These are phyloP conservation scores for Drosophila persimilis DNA, from an alignment of 1,140 invertebrate species.

Conservation along the genomic window DNA sequence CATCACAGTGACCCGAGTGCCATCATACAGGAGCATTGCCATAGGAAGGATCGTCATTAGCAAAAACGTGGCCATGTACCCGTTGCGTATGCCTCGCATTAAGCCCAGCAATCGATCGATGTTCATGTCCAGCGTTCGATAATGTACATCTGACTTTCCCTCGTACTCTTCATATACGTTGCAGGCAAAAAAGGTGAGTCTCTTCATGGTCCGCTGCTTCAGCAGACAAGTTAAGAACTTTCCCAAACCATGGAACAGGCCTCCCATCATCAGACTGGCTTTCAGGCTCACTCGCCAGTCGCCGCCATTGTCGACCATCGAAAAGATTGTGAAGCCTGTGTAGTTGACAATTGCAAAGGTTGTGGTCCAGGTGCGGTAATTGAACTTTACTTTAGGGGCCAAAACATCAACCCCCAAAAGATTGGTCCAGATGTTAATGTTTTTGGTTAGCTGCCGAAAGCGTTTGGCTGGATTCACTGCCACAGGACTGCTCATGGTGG, in stretches of 20 bases:
- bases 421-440: slow-evolving; percentile 36
- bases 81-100: slow-evolving; percentile 29
- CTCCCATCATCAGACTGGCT: slow-evolving; percentile 49
- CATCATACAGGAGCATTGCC: slow-evolving; percentile 28
- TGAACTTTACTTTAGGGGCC: slow-evolving; percentile 4
- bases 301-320: slow-evolving; percentile 18
- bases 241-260: slow-evolving; percentile 15
- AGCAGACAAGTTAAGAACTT: slow-evolving; percentile 38
- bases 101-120: slow-evolving; percentile 37
- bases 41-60: slow-evolving; percentile 38
- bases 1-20: slow-evolving; percentile 44
- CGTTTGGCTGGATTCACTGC: slow-evolving; percentile 19
- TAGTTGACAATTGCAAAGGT: slow-evolving; percentile 25
- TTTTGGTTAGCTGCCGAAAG: slow-evolving; percentile 23
- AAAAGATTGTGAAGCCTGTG: slow-evolving; percentile 33
- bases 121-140: slow-evolving; percentile 20
- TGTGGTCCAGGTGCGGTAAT: slow-evolving; percentile 49
- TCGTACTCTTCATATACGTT: slow-evolving; percentile 49
- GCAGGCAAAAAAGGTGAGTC: not conserved
- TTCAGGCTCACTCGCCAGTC: slow-evolving; percentile 52
- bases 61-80: slow-evolving; percentile 36
- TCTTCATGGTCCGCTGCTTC: slow-evolving; percentile 31
- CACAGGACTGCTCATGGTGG: slow-evolving; percentile 7
- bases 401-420: slow-evolving; percentile 51
- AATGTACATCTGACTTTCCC: not conserved